These are phyloP conservation scores for Phoebastria nigripes DNA, from an alignment of 2,797 vertebrate genomes.

Conservation along the genomic window DNA sequence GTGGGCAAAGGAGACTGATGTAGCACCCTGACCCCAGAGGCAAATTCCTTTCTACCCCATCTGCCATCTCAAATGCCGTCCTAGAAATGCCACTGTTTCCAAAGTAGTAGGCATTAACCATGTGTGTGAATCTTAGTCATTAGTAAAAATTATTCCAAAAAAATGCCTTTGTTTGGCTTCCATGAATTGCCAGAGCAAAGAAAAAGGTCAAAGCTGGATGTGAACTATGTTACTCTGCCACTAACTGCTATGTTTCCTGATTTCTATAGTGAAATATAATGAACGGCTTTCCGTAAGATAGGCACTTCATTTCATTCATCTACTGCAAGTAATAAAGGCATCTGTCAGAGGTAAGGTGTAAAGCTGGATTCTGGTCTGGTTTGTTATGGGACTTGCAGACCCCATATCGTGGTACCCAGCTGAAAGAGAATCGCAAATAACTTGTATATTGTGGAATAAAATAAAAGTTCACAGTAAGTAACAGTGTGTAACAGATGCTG, in stretches of 20 bases:
- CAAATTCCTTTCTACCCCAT: slow-evolving; percentile 62
- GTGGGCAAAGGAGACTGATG: background rate
- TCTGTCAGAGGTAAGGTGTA: background rate
- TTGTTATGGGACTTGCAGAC: background rate
- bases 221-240: background rate
- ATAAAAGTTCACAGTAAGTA: background rate
- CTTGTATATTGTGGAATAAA: background rate
- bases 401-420: background rate
- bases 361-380: background rate
- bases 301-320: background rate
- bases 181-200: background rate
- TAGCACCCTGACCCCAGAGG: slow-evolving; percentile 36
- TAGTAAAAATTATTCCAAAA: slow-evolving; percentile 16
- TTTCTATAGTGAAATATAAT: background rate
- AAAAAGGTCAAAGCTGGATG: background rate
- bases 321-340: background rate
- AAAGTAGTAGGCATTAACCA: slow-evolving; percentile 56
- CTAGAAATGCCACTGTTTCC: slow-evolving; percentile 51
- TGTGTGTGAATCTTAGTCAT: slow-evolving; percentile 35
- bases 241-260: background rate
- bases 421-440: background rate
- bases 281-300: background rate
- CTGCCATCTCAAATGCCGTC: slow-evolving; percentile 58
- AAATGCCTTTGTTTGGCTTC: slow-evolving; percentile 22
- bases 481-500: background rate